Conservation (phyloP, 2,888 invertebrate genomes). For the Pheosia gnoma region DNA sequence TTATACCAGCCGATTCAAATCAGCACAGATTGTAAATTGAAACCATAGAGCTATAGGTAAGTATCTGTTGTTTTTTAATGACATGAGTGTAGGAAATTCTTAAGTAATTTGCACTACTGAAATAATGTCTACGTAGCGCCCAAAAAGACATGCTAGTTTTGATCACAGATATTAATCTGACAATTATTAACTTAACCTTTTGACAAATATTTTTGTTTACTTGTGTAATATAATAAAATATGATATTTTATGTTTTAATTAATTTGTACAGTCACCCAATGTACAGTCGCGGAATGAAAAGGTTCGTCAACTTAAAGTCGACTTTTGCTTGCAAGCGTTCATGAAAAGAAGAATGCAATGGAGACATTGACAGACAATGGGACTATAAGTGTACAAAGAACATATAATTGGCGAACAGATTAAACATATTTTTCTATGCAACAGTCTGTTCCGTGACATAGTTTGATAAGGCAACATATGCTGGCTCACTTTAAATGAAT, state of each 20-base stretch:
- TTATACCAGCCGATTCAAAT: not conserved
- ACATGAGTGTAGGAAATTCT: not conserved
- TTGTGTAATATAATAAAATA: slow-evolving; percentile 16
- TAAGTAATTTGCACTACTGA: slow-evolving; percentile 20
- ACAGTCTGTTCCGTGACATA: too few species aligned
- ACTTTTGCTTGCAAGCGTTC: too few species aligned
- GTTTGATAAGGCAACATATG: too few species aligned
- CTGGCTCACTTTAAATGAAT: too few species aligned
- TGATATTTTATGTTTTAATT: not conserved
- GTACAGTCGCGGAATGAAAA: not conserved
- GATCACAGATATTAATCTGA: slow-evolving; percentile 36
- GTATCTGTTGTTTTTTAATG: not conserved
- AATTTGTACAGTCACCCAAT: not conserved
- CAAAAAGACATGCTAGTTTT: slow-evolving; percentile 19
- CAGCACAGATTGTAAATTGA: not conserved
- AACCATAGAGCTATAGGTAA: not conserved
- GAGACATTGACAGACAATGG: too few species aligned
- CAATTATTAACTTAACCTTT: slow-evolving; percentile 38
- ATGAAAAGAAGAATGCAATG: too few species aligned
- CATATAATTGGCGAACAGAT: too few species aligned
- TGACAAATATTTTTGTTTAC: slow-evolving; percentile 31
- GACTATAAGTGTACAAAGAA: too few species aligned
- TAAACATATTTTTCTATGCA: too few species aligned
- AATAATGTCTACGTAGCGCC: not conserved
- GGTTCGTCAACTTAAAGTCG: too few species aligned